phyloP scores from a whole-genome alignment of 2,113 vertebrate genomes.

The Paramormyrops kingsleyae region DNA sequence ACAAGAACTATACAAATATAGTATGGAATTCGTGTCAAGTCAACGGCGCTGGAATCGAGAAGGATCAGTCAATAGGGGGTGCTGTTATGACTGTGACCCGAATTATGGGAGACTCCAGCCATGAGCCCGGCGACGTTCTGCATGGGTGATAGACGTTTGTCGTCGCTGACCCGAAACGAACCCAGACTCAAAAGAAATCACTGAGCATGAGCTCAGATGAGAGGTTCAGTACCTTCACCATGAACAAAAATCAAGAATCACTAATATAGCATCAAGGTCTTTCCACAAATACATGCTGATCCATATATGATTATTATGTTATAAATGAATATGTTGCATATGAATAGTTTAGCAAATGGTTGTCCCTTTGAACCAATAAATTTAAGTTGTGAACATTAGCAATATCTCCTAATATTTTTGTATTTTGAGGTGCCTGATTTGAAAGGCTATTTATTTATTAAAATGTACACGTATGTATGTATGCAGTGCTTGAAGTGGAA shows the following conservation, averaged over 20 bases:
- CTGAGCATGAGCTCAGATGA: background rate
- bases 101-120: background rate
- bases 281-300: background rate
- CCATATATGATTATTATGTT: background rate
- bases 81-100: background rate
- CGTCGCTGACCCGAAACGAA: background rate
- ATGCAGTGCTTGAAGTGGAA: too few relatives aligned
- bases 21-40: constrained; percentile 5
- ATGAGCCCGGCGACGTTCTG: background rate
- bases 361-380: background rate
- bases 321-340: background rate
- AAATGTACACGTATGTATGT: too few relatives aligned
- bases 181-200: background rate
- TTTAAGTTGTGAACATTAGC: background rate
- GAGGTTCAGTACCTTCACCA: background rate
- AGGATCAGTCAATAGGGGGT: constrained; percentile 2
- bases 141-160: background rate
- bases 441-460: too few relatives aligned
- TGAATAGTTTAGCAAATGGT: background rate
- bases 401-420: too few relatives aligned
- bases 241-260: background rate
- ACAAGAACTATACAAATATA: background rate
- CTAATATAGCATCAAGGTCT: background rate
- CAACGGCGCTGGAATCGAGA: background rate
- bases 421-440: too few relatives aligned